Conservation (phyloP, 2,888 invertebrate species). For the Drosophila barbarae region DNA sequence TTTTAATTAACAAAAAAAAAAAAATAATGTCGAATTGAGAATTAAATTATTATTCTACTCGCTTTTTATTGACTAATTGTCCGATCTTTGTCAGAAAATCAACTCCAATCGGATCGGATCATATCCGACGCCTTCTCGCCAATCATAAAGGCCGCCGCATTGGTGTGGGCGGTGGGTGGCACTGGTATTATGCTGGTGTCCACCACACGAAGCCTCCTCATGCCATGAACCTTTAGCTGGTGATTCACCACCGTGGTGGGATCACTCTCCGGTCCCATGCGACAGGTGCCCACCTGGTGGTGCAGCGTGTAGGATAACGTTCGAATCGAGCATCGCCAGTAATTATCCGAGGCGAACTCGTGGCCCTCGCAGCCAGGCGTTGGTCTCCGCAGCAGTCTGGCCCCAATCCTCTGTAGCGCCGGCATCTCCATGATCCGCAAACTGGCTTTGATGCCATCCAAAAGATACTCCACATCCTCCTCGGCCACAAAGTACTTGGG, state of each 20-base stretch:
- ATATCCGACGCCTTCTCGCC: conserved; percentile 87
- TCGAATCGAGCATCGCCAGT: conserved; percentile 86
- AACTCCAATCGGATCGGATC: conserved; percentile 76
- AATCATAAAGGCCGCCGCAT: conserved; percentile 86
- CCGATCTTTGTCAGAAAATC: background rate
- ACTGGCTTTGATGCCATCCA: conserved; percentile 83
- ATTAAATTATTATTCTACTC: background rate
- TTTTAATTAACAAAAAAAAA: background rate
- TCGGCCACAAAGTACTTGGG: conserved; percentile 82
- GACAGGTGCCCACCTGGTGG: conserved; percentile 85
- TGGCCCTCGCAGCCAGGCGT: conserved; percentile 81
- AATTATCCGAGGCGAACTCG: conserved; percentile 83
- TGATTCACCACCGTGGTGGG: conserved; percentile 84
- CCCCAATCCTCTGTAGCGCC: conserved; percentile 82
- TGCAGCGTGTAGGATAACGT: conserved; percentile 83
- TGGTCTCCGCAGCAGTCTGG: conserved; percentile 81
- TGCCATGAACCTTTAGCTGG: conserved; percentile 83
- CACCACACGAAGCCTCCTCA: conserved; percentile 83
- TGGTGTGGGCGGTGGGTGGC: conserved; percentile 84
- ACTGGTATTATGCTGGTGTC: conserved; percentile 86
- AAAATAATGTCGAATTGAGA: background rate
- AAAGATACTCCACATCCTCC: conserved; percentile 81
- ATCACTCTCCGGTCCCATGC: conserved; percentile 85
- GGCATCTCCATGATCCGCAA: conserved; percentile 82
- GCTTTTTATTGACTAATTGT: background rate